A percentile compares a stretch with the other conserved stretches of the same genome.
Evolutionary conservation across 2,797 vertebrate genomes (phyloP).

Genomic region (Halcyon chelicuti): DNA sequence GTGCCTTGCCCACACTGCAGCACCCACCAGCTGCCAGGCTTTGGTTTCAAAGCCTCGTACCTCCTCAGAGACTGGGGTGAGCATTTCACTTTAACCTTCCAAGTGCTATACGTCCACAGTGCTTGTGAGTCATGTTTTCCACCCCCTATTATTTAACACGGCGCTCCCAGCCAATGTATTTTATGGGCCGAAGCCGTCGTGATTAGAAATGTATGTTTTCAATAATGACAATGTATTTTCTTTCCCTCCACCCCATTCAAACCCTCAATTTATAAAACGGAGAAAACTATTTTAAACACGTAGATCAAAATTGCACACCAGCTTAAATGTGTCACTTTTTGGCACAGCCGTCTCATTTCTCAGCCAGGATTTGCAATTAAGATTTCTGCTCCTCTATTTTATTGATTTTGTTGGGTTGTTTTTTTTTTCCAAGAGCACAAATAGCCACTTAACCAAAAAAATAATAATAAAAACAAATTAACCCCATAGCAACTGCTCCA

Average conservation of each 20-base stretch:
- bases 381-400: slow-evolving; percentile 39
- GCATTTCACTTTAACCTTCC: neutral
- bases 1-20: rapidly evolving
- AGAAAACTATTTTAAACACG: slow-evolving; percentile 67
- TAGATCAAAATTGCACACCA: slow-evolving; percentile 60
- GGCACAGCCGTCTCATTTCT: neutral
- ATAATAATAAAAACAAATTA: neutral
- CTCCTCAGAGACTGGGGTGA: neutral
- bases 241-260: neutral
- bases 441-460: neutral
- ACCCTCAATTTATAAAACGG: slow-evolving; percentile 16
- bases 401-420: neutral
- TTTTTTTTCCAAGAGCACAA: neutral
- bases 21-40: neutral
- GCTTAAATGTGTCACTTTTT: slow-evolving; percentile 34
- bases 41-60: neutral
- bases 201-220: slow-evolving; percentile 20
- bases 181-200: neutral
- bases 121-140: slow-evolving; percentile 64
- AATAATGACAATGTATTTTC: slow-evolving; percentile 24
- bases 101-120: neutral
- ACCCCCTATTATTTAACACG: neutral
- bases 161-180: slow-evolving; percentile 5
- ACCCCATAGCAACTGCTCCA: neutral
- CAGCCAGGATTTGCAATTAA: slow-evolving; percentile 54